phyloP scores from a whole-genome alignment of 2,113 vertebrate genomes.

The Lampris incognitus region DNA sequence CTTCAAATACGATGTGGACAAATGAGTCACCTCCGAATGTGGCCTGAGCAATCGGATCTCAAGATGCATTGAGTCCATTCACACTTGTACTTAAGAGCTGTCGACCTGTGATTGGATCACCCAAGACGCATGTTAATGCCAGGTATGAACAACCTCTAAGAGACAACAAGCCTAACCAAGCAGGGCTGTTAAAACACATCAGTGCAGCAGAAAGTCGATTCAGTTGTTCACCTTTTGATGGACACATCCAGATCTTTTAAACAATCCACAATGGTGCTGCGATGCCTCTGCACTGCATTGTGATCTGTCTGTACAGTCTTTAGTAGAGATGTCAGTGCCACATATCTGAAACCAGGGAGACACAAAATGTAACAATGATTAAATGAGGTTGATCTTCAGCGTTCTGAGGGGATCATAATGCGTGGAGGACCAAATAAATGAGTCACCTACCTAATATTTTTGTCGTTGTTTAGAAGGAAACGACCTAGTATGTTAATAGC shows the following conservation, averaged over 20 bases:
- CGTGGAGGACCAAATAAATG: background rate
- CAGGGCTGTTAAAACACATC: background rate
- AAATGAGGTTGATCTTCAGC: background rate
- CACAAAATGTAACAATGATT: background rate
- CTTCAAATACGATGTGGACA: no score
- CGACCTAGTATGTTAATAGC: slow-evolving; percentile 99
- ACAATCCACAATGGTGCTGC: slow-evolving; percentile 99
- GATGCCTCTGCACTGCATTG: slow-evolving; percentile 97
- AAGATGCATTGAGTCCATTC: no score
- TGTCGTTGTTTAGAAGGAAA: slow-evolving; percentile 99
- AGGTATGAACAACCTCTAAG: background rate
- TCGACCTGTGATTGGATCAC: no score
- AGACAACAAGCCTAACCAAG: background rate
- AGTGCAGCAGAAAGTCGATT: no score
- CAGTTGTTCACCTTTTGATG: slow-evolving; percentile 90
- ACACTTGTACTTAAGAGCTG: no score
- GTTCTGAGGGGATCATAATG: background rate
- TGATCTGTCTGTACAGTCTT: slow-evolving; percentile 99
- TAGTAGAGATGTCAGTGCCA: slow-evolving; percentile 96
- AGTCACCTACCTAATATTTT: slow-evolving; percentile 92
- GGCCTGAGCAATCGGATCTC: no score
- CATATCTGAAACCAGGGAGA: slow-evolving; percentile 84
- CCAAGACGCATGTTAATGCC: background rate
- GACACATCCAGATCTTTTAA: slow-evolving; percentile 98
- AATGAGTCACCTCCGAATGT: no score